Evolutionary conservation across 2,888 invertebrate species (phyloP).

Genomic region (Diloba caeruleocephala): DNA sequence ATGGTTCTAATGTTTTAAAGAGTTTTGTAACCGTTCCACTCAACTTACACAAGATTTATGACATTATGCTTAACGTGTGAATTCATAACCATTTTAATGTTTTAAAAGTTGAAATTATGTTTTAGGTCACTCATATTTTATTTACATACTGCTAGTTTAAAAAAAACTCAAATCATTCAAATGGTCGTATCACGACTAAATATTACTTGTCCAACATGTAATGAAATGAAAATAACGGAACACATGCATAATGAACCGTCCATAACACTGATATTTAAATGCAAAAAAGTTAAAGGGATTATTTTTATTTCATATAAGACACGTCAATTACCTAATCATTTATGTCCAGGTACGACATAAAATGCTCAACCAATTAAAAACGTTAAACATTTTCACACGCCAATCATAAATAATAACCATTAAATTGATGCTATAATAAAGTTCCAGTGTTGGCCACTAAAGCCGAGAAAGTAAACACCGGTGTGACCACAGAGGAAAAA

Average conservation of each 20-base stretch:
- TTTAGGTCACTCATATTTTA: constrained; percentile 42
- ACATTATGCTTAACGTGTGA: constrained; percentile 51
- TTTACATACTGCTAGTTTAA: constrained; percentile 6
- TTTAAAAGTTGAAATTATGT: constrained; percentile 51
- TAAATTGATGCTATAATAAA: constrained; percentile 74
- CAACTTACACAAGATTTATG: constrained; percentile 60
- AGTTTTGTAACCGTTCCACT: constrained; percentile 66
- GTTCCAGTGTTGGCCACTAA: constrained; percentile 65
- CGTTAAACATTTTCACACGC: constrained; percentile 77
- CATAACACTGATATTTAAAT: constrained; percentile 17
- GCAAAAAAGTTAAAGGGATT: constrained; percentile 39
- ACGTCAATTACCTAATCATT: constrained; percentile 57
- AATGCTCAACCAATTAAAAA: constrained; percentile 65
- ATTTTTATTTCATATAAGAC: constrained; percentile 39
- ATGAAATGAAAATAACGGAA: constrained; percentile 10
- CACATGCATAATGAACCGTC: constrained; percentile 1
- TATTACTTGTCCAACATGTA: constrained; percentile 15
- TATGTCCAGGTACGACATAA: constrained; percentile 58
- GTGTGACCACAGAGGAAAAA: constrained; percentile 66
- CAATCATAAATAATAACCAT: constrained; percentile 79
- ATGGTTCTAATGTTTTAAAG: constrained; percentile 49
- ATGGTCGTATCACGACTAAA: constrained; percentile 11
- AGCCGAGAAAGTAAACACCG: constrained; percentile 69
- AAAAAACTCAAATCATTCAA: constrained; percentile 12
- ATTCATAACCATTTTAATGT: constrained; percentile 54